Percentiles rank a stretch among this genome's conserved stretches.
These are phyloP conservation scores for Pegoplata infirma DNA, from an alignment of 2,888 invertebrate species.

Conservation along the genomic window DNA sequence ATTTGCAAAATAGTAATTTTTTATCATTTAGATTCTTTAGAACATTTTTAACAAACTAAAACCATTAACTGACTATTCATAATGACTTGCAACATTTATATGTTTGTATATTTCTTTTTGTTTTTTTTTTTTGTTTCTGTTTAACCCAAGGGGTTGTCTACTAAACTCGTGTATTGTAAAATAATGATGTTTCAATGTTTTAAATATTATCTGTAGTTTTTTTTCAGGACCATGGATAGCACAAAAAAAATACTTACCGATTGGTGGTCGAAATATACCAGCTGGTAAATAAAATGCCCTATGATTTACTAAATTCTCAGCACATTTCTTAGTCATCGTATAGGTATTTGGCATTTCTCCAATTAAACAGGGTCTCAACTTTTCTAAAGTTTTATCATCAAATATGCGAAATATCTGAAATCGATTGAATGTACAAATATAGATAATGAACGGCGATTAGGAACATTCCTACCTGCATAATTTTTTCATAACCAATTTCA, in stretches of 20 bases:
- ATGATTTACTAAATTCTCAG: slow-evolving; percentile 78
- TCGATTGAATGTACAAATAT: background rate
- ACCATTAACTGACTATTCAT: slow-evolving; percentile 55
- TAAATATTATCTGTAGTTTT: background rate
- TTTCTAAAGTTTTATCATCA: slow-evolving; percentile 76
- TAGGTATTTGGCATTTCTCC: slow-evolving; percentile 78
- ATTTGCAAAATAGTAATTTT: slow-evolving; percentile 53
- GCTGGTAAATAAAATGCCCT: slow-evolving; percentile 76
- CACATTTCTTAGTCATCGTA: slow-evolving; percentile 78
- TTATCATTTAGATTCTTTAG: slow-evolving; percentile 58
- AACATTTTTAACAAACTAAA: slow-evolving; percentile 55
- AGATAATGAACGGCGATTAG: background rate
- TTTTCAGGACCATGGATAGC: too few species aligned
- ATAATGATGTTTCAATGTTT: slow-evolving; percentile 22
- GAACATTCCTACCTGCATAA: slow-evolving; percentile 75
- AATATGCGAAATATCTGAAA: slow-evolving; percentile 76
- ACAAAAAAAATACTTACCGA: slow-evolving; percentile 74
- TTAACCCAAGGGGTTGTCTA: slow-evolving; percentile 17
- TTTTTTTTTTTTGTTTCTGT: background rate
- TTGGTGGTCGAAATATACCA: slow-evolving; percentile 78
- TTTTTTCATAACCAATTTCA: slow-evolving; percentile 78
- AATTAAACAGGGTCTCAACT: slow-evolving; percentile 75
- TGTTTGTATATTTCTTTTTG: too few species aligned
- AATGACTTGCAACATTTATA: slow-evolving; percentile 45
- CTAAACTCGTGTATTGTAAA: slow-evolving; percentile 9